phyloP scores from a whole-genome alignment of 2,113 vertebrate genomes.

The Neoarius graeffei region DNA sequence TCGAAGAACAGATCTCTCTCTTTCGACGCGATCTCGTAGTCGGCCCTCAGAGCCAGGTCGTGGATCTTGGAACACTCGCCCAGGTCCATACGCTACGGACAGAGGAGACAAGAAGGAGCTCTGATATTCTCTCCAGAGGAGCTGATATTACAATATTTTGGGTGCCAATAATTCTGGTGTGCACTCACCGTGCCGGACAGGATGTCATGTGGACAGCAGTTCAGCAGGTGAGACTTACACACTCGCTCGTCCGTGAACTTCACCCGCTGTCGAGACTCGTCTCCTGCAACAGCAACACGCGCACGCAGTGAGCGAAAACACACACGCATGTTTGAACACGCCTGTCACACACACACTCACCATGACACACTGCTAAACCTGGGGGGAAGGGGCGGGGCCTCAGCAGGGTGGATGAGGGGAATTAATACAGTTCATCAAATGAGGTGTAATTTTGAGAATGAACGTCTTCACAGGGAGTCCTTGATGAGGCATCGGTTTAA shows the following conservation, averaged over 20 bases:
- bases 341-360: not conserved
- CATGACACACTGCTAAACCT: slow-evolving; percentile 35
- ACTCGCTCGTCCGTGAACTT: slow-evolving; percentile 97
- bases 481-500: not conserved
- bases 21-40: slow-evolving; percentile 99
- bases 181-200: slow-evolving; percentile 92
- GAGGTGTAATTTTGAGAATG: not conserved
- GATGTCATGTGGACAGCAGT: slow-evolving; percentile 99
- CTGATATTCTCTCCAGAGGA: not conserved
- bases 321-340: slow-evolving; percentile 18
- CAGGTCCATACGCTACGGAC: slow-evolving; percentile 90
- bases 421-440: slow-evolving; percentile 1
- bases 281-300: slow-evolving; percentile 92
- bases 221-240: slow-evolving; percentile 99
- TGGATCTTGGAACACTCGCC: slow-evolving; percentile 99
- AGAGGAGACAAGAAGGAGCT: not conserved
- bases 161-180: too few species aligned
- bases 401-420: slow-evolving; percentile 14
- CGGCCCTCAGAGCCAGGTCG: slow-evolving; percentile 94
- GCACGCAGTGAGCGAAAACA: slow-evolving; percentile 65
- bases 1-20: slow-evolving; percentile 98
- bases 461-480: not conserved
- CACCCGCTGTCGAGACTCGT: slow-evolving; percentile 97
- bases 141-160: not conserved
- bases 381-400: not conserved